Base-by-base conservation (phyloP, 2,113 vertebrate species). In the Promerops cafer region DNA sequence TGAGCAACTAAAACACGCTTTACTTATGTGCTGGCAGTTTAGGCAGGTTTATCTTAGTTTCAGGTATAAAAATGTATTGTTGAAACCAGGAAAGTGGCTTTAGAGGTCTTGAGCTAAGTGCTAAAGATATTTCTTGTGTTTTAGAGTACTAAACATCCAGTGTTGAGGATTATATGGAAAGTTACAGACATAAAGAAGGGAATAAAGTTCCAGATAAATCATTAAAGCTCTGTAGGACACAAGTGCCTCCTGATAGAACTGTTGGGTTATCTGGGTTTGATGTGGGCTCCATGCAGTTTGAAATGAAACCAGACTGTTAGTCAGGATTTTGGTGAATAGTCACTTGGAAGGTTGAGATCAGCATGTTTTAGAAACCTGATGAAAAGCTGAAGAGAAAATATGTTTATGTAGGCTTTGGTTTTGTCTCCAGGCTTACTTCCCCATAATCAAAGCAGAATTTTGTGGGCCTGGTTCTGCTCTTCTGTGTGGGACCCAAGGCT, bases 271-370 rank as follows among this genome's bases (percentile, higher is more conserved):
- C 27, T 63, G 27, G 22, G 27, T n/a, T 16, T 56, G 27, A 10
- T 39, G 39, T 40, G 10, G 20, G 50, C n/a, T 91, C 16, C 24
- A 23, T 0, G 0, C 16, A 45, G 39, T 27, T 30, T 70, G 33
- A 27, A 74, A 2, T 15, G 1, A 5, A 54, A 66, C 37, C 14
- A 42, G 4, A 49, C 35, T 27, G 11, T 87, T 61, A 28, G 8
- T 71, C 1, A 2, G 8, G 24, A 16, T 22, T 70, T 71, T 44
- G 40, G 39, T 80, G 13, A 72, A 31, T 9, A 54, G 31, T 7
- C 13, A 1, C 16, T 86, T 86, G 40, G 22, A 75, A 92, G 28
- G 13, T 21, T 53, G 37, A 66, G 17, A 42, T 70, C 13, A 59
- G 13, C 3, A 0, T 28, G 23, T 19, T 92, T 86, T 53, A 74